phyloP scores from a whole-genome alignment of 2,888 invertebrate genomes.

The Elmis aenea region DNA sequence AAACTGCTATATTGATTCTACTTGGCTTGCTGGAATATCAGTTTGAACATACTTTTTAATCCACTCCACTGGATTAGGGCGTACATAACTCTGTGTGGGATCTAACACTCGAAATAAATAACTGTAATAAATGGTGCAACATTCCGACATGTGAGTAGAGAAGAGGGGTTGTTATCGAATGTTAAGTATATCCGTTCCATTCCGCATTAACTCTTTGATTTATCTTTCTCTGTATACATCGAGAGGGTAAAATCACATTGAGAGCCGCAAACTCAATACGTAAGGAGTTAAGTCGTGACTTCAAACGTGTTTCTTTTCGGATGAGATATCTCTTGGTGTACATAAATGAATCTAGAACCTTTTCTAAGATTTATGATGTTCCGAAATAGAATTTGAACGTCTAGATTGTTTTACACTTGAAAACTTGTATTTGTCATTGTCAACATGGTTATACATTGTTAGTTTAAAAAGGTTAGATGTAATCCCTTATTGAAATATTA shows the following conservation, averaged over 20 bases:
- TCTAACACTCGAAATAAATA: conserved; percentile 33
- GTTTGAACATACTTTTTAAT: neutral
- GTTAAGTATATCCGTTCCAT: conserved; percentile 35
- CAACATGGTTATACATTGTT: conserved; percentile 8
- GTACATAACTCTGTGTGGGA: conserved; percentile 11
- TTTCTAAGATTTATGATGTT: conserved; percentile 22
- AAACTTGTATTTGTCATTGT: conserved; percentile 24
- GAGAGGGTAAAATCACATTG: conserved; percentile 9
- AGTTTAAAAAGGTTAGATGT: no score
- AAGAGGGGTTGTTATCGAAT: conserved; percentile 35
- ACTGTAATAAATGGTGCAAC: conserved; percentile 38
- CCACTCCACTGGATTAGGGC: conserved; percentile 11
- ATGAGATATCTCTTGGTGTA: conserved; percentile 1
- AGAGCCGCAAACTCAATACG: conserved; percentile 5
- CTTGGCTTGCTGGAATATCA: no score
- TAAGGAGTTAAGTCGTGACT: conserved; percentile 12
- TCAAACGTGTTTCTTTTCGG: neutral
- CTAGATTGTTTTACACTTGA: conserved; percentile 25
- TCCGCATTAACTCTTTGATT: conserved; percentile 34
- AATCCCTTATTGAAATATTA: no score
- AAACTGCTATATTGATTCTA: no score
- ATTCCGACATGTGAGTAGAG: conserved; percentile 30
- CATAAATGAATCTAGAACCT: neutral
- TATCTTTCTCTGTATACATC: conserved; percentile 18
- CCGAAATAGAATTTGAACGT: conserved; percentile 27